Evolutionary conservation across 2,888 invertebrate genomes (phyloP).

Genomic region (Venustoraphidia nigricollis): DNA sequence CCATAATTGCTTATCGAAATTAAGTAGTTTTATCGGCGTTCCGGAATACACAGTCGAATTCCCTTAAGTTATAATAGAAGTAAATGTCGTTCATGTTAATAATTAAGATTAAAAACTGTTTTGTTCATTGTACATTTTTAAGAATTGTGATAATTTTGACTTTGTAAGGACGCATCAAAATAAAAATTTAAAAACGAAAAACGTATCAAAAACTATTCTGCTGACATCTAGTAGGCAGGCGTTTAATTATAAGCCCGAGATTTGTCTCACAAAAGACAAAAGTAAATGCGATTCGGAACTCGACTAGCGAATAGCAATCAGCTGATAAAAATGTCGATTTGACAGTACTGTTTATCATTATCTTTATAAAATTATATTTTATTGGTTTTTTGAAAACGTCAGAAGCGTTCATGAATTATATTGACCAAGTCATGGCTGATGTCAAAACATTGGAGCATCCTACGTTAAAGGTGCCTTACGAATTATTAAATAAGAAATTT

Average conservation of each 20-base stretch:
- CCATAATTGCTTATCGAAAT: constrained; percentile 32
- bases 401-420: neutral
- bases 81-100: neutral
- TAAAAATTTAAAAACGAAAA: too few relatives aligned
- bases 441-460: constrained; percentile 90
- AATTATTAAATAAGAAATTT: constrained; percentile 93
- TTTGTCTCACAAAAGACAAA: too few relatives aligned
- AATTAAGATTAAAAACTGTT: neutral
- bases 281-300: too few relatives aligned
- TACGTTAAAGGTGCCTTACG: constrained; percentile 94
- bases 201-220: too few relatives aligned
- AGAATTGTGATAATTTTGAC: too few relatives aligned
- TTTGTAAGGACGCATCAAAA: too few relatives aligned
- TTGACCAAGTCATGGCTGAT: constrained; percentile 57
- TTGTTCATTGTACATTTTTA: neutral
- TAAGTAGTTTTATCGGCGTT: constrained; percentile 40
- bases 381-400: neutral
- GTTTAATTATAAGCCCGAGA: too few relatives aligned
- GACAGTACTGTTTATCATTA: neutral
- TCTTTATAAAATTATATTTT: neutral
- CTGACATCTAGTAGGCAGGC: too few relatives aligned
- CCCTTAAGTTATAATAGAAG: constrained; percentile 1
- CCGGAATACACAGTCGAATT: constrained; percentile 35
- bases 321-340: constrained; percentile 4
- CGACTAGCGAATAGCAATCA: neutral